Percentiles rank a stretch among this genome's conserved stretches.
Conservation (phyloP, 2,888 invertebrate genomes). For the Strigamia maritima region DNA sequence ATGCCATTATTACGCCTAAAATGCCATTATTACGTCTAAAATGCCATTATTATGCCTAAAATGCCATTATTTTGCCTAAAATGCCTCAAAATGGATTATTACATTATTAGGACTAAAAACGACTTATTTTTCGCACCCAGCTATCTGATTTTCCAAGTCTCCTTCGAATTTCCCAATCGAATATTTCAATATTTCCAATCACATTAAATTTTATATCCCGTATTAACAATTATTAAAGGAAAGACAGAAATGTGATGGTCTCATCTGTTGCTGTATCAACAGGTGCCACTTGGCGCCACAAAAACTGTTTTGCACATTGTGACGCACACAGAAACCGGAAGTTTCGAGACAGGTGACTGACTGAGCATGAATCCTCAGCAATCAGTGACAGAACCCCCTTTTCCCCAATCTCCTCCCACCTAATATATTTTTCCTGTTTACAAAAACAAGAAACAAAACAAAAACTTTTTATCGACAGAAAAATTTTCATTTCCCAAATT, state of each 20-base stretch:
- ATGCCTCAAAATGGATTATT: too few relatives aligned
- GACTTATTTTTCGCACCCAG: too few relatives aligned
- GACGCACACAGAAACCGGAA: neutral
- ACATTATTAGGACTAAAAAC: too few relatives aligned
- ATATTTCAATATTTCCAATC: neutral
- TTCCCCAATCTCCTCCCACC: neutral
- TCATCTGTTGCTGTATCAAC: conserved; percentile 14
- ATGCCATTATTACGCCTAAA: too few relatives aligned
- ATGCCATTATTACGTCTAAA: too few relatives aligned
- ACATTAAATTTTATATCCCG: neutral
- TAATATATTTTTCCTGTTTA: neutral
- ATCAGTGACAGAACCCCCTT: neutral
- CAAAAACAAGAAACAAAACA: neutral
- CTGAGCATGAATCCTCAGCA: conserved; percentile 11
- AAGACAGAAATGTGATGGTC: neutral
- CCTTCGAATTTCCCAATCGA: neutral
- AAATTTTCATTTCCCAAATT: neutral
- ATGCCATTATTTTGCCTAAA: too few relatives aligned
- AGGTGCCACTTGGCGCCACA: conserved; percentile 15
- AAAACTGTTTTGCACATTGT: neutral
- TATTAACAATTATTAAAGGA: neutral
- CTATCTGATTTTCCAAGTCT: too few relatives aligned
- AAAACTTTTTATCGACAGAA: neutral
- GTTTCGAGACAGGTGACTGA: neutral
- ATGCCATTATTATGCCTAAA: too few relatives aligned